These are phyloP conservation scores for Nymphalis polychloros DNA, from an alignment of 2,888 invertebrate species.

Conservation along the genomic window DNA sequence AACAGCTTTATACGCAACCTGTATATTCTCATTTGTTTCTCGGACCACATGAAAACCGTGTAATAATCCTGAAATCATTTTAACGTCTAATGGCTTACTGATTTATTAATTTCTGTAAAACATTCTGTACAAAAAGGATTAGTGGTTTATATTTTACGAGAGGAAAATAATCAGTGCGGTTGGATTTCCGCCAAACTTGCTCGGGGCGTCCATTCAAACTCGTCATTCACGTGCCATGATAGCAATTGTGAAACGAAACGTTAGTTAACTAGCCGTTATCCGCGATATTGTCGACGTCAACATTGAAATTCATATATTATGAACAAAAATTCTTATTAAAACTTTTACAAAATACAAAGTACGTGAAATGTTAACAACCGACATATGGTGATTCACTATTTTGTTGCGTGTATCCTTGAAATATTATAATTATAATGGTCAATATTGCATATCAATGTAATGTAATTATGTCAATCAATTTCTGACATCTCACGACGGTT, in stretches of 20 bases:
- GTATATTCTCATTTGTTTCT: slow-evolving; percentile 8
- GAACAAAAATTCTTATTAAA: no score
- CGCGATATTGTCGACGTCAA: not conserved
- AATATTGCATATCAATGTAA: no score
- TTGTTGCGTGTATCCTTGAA: no score
- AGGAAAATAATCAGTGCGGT: slow-evolving; percentile 61
- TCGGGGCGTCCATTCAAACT: slow-evolving; percentile 54
- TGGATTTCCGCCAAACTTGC: slow-evolving; percentile 56
- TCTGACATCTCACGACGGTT: no score
- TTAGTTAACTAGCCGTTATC: not conserved
- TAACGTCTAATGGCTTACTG: slow-evolving; percentile 24
- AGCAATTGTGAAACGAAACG: slow-evolving; percentile 28
- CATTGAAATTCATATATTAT: not conserved
- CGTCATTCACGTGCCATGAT: slow-evolving; percentile 55
- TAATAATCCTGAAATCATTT: slow-evolving; percentile 26
- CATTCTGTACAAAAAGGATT: slow-evolving; percentile 26
- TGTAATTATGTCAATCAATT: no score
- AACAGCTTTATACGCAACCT: slow-evolving; percentile 32
- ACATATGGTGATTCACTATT: no score
- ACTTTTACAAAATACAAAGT: not conserved
- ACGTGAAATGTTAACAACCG: no score
- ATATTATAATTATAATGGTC: not conserved
- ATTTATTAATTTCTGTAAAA: slow-evolving; percentile 28
- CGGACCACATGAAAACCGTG: slow-evolving; percentile 41
- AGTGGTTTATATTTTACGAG: slow-evolving; percentile 54